phyloP scores from a whole-genome alignment of 2,888 invertebrate genomes.

The Drosophila falleni region DNA sequence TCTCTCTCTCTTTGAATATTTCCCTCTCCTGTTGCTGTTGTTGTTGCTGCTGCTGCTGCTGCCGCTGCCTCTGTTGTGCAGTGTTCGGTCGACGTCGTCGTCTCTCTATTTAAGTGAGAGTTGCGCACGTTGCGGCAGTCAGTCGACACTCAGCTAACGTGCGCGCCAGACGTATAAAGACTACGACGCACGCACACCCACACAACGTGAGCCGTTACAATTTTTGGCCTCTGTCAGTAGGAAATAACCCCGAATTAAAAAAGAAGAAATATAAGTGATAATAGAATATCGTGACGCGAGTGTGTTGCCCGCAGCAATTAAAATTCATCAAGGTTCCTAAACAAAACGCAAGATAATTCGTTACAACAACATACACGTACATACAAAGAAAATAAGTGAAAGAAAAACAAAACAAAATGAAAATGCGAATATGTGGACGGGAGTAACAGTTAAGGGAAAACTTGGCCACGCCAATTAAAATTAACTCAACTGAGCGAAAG shows the following conservation, averaged over 20 bases:
- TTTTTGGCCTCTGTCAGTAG: constrained; percentile 18
- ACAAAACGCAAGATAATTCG: constrained; percentile 15
- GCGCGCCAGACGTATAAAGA: constrained; percentile 56
- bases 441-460: constrained; percentile 29
- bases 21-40: constrained; percentile 32
- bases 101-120: constrained; percentile 75
- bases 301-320: constrained; percentile 44
- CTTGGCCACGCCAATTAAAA: constrained; percentile 57
- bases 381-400: background rate
- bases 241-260: constrained; percentile 19
- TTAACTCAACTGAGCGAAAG: constrained; percentile 42
- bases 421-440: constrained; percentile 39
- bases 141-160: constrained; percentile 77
- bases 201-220: constrained; percentile 52
- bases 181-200: constrained; percentile 15
- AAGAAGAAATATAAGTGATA: constrained; percentile 41
- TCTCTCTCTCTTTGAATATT: constrained; percentile 41
- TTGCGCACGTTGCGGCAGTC: constrained; percentile 78
- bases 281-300: constrained; percentile 40
- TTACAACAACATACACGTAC: background rate
- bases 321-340: constrained; percentile 51
- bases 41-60: constrained; percentile 10
- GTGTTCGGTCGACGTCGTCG: constrained; percentile 27
- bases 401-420: constrained; percentile 25
- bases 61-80: constrained; percentile 16